A percentile compares a stretch with the other conserved stretches of the same genome.
Conservation (phyloP, 1,140 invertebrate genomes). For the Brachionus manjavacas region DNA sequence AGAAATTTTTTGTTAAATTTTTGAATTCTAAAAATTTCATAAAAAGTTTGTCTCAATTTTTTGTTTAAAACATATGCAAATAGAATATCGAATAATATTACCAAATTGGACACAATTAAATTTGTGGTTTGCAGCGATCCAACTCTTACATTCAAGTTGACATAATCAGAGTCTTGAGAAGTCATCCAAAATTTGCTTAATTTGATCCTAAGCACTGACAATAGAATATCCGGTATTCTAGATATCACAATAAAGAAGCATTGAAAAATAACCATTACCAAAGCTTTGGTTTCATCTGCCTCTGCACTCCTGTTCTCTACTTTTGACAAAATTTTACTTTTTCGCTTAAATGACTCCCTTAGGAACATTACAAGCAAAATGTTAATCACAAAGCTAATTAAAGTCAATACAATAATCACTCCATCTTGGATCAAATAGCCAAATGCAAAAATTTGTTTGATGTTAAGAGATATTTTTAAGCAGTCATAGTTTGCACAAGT, state of each 20-base stretch:
- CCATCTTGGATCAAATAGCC: background rate
- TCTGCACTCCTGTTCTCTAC: background rate
- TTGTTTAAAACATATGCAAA: background rate
- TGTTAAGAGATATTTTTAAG: background rate
- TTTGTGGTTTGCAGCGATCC: background rate
- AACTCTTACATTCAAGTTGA: background rate
- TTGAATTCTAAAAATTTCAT: background rate
- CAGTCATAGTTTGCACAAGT: background rate
- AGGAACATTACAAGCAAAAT: background rate
- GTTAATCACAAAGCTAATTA: background rate
- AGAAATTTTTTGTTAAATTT: background rate
- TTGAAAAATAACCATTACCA: constrained; percentile 7
- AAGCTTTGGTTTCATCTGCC: background rate
- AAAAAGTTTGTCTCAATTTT: background rate
- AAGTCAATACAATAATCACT: background rate
- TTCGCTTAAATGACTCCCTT: background rate
- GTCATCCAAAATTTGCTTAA: background rate
- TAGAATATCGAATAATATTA: background rate
- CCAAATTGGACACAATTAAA: background rate
- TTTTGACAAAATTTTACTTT: background rate
- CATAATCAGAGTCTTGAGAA: background rate
- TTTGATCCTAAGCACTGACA: background rate
- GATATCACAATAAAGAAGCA: background rate
- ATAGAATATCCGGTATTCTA: constrained; percentile 3
- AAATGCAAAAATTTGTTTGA: background rate